phyloP scores from a whole-genome alignment of 1,140 invertebrate genomes.

The Platorchestia sp. region DNA sequence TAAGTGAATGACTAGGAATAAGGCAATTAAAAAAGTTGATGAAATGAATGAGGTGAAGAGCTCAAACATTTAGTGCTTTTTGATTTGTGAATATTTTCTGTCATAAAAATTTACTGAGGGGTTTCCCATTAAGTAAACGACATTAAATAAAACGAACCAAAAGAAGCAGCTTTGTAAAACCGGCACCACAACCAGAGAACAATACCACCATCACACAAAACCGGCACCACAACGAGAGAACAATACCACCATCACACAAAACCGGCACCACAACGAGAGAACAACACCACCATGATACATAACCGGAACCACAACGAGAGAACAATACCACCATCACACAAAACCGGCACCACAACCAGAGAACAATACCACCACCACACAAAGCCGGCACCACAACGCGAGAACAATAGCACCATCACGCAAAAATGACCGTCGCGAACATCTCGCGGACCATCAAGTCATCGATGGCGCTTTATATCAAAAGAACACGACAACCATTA shows the following conservation, averaged over 20 bases:
- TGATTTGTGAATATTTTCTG: too few species aligned
- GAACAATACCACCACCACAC: neutral
- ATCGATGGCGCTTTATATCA: neutral
- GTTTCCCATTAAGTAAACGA: too few species aligned
- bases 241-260: too few species aligned
- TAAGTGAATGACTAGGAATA: too few species aligned
- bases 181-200: neutral
- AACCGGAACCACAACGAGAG: neutral
- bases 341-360: neutral
- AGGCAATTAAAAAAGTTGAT: too few species aligned
- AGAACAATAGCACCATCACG: neutral
- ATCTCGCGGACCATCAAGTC: neutral
- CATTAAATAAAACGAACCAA: neutral
- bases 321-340: neutral
- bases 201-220: too few species aligned
- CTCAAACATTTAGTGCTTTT: too few species aligned
- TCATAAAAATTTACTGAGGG: too few species aligned
- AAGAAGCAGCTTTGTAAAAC: neutral
- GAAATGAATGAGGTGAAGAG: too few species aligned
- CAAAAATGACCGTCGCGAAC: neutral
- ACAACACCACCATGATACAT: neutral
- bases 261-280: neutral
- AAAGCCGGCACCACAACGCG: neutral
- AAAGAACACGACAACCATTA: conserved; percentile 4
- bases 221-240: neutral